Conservation (phyloP, 2,113 vertebrate genomes). For the Notothenia rossii region DNA sequence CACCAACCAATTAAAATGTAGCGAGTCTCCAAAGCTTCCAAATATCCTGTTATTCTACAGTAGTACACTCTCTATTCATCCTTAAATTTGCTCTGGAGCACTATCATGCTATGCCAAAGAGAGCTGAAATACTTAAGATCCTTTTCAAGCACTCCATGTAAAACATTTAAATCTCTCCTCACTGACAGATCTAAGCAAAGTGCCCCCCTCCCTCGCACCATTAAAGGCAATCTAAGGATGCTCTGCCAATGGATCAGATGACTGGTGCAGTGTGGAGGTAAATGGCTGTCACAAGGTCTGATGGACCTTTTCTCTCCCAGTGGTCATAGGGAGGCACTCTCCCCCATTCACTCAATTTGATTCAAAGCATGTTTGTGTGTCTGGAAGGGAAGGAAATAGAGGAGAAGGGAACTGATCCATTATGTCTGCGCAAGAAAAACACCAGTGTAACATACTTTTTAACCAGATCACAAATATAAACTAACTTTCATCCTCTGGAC, state of each 20-base stretch:
- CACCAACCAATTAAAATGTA: conserved; percentile 53
- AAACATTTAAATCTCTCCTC: conserved; percentile 63
- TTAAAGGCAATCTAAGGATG: conserved; percentile 76
- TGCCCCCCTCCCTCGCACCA: conserved; percentile 39
- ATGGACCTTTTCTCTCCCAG: conserved; percentile 65
- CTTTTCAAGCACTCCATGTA: conserved; percentile 55
- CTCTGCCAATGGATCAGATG: conserved; percentile 67
- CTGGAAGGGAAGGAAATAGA: conserved; percentile 26
- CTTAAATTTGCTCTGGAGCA: conserved; percentile 62
- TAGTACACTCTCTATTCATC: conserved; percentile 42
- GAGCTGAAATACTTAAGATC: conserved; percentile 65
- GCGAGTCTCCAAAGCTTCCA: conserved; percentile 52
- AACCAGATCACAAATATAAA: neutral
- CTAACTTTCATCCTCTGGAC: conserved; percentile 20
- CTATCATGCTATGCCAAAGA: conserved; percentile 51
- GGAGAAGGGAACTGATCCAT: conserved; percentile 39
- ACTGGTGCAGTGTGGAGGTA: conserved; percentile 56
- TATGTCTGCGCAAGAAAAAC: conserved; percentile 45
- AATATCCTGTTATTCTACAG: conserved; percentile 39
- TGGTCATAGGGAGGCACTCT: conserved; percentile 60
- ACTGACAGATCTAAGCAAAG: conserved; percentile 64
- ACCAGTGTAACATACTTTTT: neutral
- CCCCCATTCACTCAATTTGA: conserved; percentile 60
- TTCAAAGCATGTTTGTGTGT: conserved; percentile 54
- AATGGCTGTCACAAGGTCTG: conserved; percentile 69